These are phyloP conservation scores for Falco concolor DNA, from an alignment of 2,797 vertebrate genomes.

Conservation along the genomic window DNA sequence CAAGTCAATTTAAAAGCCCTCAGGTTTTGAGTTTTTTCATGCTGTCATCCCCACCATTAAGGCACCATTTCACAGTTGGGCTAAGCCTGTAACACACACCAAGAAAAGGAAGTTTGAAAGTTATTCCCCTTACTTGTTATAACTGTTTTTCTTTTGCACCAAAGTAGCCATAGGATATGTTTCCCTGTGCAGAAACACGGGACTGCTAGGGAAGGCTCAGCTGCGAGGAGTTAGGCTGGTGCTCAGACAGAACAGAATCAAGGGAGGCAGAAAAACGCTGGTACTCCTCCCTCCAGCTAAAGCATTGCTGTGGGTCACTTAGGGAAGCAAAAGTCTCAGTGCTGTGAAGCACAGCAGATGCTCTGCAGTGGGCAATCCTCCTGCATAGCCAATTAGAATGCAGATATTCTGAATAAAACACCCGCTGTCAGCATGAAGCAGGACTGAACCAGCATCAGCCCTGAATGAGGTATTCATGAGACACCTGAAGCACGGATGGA, in stretches of 20 bases:
- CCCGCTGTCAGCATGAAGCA: background rate
- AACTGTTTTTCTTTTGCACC: background rate
- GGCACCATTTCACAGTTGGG: slow-evolving; percentile 42
- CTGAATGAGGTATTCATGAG: background rate
- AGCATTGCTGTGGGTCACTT: background rate
- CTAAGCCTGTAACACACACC: slow-evolving; percentile 39
- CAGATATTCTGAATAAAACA: slow-evolving; percentile 9
- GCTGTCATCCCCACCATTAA: slow-evolving; percentile 34
- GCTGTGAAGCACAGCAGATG: slow-evolving; percentile 37
- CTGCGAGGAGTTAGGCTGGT: background rate
- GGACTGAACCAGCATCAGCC: background rate
- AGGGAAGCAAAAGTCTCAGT: background rate
- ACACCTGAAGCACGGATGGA: background rate
- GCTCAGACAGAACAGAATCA: background rate
- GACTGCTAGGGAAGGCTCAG: background rate
- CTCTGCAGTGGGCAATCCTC: slow-evolving; percentile 54
- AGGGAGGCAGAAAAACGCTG: background rate
- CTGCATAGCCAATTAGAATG: slow-evolving; percentile 54
- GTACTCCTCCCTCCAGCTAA: background rate
- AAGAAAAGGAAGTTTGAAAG: slow-evolving; percentile 41
- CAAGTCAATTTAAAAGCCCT: slow-evolving; percentile 49
- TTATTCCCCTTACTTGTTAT: background rate
- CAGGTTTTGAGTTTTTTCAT: slow-evolving; percentile 40
- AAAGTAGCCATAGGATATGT: background rate
- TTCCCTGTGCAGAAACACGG: background rate